Percentiles rank a stretch among this genome's conserved stretches.
Evolutionary conservation across 1,140 invertebrate species (phyloP).

Genomic region (Formica exsecta): DNA sequence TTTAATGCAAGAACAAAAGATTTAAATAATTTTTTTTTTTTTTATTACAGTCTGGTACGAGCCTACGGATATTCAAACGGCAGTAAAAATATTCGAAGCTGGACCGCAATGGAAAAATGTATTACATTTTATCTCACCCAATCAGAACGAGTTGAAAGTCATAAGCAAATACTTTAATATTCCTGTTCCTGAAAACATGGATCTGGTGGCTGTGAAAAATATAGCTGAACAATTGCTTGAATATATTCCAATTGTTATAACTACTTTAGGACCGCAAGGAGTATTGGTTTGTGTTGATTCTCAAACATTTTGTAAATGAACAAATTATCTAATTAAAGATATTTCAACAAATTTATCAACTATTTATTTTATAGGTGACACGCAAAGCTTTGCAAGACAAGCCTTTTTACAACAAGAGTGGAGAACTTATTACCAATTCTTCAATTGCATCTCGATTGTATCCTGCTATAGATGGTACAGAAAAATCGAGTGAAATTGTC

Average conservation of each 20-base stretch:
- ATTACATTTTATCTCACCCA: slow-evolving; percentile 88
- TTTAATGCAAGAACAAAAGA: background rate
- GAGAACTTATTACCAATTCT: slow-evolving; percentile 66
- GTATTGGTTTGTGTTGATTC: slow-evolving; percentile 79
- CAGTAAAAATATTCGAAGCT: slow-evolving; percentile 86
- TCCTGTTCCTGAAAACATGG: slow-evolving; percentile 50
- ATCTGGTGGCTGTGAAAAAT: slow-evolving; percentile 65
- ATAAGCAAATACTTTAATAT: slow-evolving; percentile 82
- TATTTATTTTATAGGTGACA: slow-evolving; percentile 74
- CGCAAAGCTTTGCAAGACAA: slow-evolving; percentile 73
- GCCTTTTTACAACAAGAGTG: slow-evolving; percentile 76
- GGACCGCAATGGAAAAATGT: slow-evolving; percentile 80
- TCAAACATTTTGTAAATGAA: background rate
- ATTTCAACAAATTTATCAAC: slow-evolving; percentile 3
- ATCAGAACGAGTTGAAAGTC: slow-evolving; percentile 87
- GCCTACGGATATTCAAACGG: slow-evolving; percentile 88
- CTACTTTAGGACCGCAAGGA: slow-evolving; percentile 83
- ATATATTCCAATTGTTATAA: slow-evolving; percentile 81
- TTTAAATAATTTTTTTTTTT: slow-evolving; percentile 20
- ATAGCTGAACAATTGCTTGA: slow-evolving; percentile 78
- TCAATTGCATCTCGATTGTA: slow-evolving; percentile 80
- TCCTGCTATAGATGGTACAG: slow-evolving; percentile 61
- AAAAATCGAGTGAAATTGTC: slow-evolving; percentile 70
- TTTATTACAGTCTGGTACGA: slow-evolving; percentile 89
- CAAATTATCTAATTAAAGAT: background rate